Base-by-base conservation (phyloP, 2,888 invertebrate genomes). In the Lepidonotus clava region DNA sequence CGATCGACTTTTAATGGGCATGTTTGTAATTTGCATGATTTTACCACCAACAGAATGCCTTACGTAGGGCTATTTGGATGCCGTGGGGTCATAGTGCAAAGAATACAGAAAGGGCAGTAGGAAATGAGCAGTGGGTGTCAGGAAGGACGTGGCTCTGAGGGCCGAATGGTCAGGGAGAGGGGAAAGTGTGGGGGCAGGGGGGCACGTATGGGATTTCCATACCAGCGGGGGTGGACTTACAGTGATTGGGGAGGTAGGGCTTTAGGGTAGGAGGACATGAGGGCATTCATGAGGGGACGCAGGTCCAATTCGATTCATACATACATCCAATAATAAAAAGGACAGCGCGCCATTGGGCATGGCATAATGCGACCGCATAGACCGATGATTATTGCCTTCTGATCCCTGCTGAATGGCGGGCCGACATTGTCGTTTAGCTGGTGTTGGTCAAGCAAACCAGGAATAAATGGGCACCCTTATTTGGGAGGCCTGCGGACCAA, bases 51-150 rank as follows among this genome's bases (percentile, higher is more conserved):
- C 38, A 24, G 71, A 71, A 21, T 38, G 36, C 36, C 6, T 11
- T 71, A 71, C 38, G 34, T 71, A 14, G n/a, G 38, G 71, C 36
- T 5, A 71, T 71, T 71, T 71, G 71, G 38, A 34, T 34, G 71
- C 36, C 18, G 18, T 36, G n/a, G 24, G 61, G 71, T 71, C 71
- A 71, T n/a, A n/a, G 21, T 71, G 38, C 71, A 34, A 5, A 34
- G 6, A 38, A 71, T 36, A 38, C 28, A 4, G 36, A 6, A 71
- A 2, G 71, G 71, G 4, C 71, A 6, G 11, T 14, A 34, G 71
- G 71, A 71, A 71, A 71, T 71, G 71, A 21, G 71, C 4, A 34
- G 36, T 34, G 71, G 8, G 8, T 46, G 8, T 8, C 46, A 46
- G 46, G 46, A 18, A 11, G 46, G 46, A 11, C 8, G 34, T 11